A percentile compares a stretch with the other conserved stretches of the same genome.
phyloP scores from a whole-genome alignment of 64 coral and sea anemone species.

The Montipora cactus region DNA sequence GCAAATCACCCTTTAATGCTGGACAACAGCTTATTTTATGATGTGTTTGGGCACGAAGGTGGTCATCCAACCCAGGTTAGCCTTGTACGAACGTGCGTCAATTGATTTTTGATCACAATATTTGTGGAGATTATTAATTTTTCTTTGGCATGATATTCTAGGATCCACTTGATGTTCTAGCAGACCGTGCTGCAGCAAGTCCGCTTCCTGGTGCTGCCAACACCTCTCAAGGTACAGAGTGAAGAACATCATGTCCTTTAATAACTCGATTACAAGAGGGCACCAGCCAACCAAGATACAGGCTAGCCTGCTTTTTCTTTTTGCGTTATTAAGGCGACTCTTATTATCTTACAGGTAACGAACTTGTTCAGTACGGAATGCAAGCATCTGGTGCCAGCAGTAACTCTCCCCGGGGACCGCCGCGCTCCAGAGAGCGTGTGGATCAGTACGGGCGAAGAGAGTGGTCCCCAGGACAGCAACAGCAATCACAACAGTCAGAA shows the following conservation, averaged over 20 bases:
- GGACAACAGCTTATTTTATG: constrained; percentile 70
- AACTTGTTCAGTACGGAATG: constrained; percentile 72
- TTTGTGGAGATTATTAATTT: not conserved
- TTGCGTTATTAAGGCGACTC: not conserved
- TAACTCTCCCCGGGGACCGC: constrained; percentile 5
- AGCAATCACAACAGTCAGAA: constrained; percentile 36
- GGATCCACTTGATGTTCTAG: constrained; percentile 90
- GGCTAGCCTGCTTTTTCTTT: not conserved
- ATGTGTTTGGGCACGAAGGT: constrained; percentile 49
- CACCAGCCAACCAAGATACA: too few relatives aligned
- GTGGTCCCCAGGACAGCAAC: constrained; percentile 54
- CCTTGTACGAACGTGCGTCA: too few relatives aligned
- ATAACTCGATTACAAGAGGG: not conserved
- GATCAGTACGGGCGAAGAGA: constrained; percentile 56
- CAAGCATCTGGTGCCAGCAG: constrained; percentile 14
- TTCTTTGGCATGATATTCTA: not conserved
- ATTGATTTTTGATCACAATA: not conserved
- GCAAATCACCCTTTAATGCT: constrained; percentile 77
- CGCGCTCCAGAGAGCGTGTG: not conserved
- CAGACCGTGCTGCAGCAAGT: constrained; percentile 77
- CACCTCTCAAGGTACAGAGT: constrained; percentile 27
- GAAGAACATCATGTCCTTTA: not conserved
- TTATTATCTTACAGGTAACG: constrained; percentile 1
- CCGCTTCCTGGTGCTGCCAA: constrained; percentile 4
- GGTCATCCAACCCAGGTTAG: not conserved